Percentiles rank a stretch among this genome's conserved stretches.
These are phyloP conservation scores for Blastomussa wellsi DNA, from an alignment of 92 coral and sea anemone species.

Conservation along the genomic window DNA sequence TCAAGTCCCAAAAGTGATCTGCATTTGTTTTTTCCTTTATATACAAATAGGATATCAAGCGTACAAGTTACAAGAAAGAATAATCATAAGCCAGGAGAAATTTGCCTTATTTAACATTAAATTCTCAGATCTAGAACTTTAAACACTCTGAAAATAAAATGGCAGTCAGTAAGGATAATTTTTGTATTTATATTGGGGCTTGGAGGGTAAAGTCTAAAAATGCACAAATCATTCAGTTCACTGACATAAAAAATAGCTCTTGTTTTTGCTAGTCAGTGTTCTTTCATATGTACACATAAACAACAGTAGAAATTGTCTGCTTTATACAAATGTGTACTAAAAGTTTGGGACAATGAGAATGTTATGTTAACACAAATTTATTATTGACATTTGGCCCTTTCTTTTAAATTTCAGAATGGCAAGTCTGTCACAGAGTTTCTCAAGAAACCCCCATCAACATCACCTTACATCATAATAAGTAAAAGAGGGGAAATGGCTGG, in stretches of 20 bases:
- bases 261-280: conserved; percentile 21
- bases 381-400: conserved; percentile 24
- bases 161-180: conserved; percentile 24
- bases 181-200: conserved; percentile 10
- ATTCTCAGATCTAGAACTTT: conserved; percentile 14
- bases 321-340: conserved; percentile 11
- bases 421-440: conserved; percentile 31
- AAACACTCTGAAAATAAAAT: not conserved
- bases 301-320: conserved; percentile 5
- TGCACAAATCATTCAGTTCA: conserved; percentile 16
- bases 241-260: conserved; percentile 14
- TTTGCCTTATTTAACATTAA: no score
- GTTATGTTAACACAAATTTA: conserved; percentile 4
- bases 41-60: not conserved
- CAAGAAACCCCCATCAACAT: conserved; percentile 37
- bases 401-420: conserved; percentile 36
- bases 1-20: no score
- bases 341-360: conserved; percentile 11
- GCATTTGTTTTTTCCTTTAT: no score
- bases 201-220: conserved; percentile 8
- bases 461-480: conserved; percentile 18
- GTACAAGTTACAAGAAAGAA: conserved; percentile 5
- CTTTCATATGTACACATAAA: conserved; percentile 10
- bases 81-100: no score
- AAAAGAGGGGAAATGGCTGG: conserved; percentile 26